Evolutionary conservation across 2,888 invertebrate species (phyloP), one percentile per base, ranked within the genome.

Genomic region (Zygothrica quintamaculata): DNA sequence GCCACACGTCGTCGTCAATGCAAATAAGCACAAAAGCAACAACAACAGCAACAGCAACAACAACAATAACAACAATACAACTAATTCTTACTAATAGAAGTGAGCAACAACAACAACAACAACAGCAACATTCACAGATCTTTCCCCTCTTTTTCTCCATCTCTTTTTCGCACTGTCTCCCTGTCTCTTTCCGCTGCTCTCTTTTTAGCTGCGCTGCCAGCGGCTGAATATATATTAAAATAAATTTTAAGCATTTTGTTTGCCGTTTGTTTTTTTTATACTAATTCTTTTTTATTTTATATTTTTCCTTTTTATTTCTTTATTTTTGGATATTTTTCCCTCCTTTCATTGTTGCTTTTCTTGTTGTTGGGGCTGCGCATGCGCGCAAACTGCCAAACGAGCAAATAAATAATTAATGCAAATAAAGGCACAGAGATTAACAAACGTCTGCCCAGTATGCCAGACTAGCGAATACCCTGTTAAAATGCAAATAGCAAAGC

Each of bases 391-490:
- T 62, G 76, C 71, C 81, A 84, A 87, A 88, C 77, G 82, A 81
- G 71, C 79, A 84, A 55, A 81, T 84, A 79, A 84, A 87, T 87
- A 82, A 88, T 84, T 82, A 84, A 88, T 85, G 79, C 81, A 81
- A 84, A 74, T 70, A 79, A 82, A 84, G 60, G 66, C 47, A 58
- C 61, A 62, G 66, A 59, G 70, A 65, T 66, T 44, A 51, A 52
- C 11, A 47, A 39, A 31, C 31, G 29, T 31, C 26, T 5, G 25
- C 3, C 22, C 18, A n/a, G n/a, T n/a, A n/a, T 46, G 26, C 29
- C 1, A 47, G 47, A 64, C 51, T 4, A 0, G 1, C 1, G 9
- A 4, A 68, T 71, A 51, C 55, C 29, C 74, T 68, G 13, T 48
- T 64, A 22, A 26, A n/a, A n/a, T n/a, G n/a, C n/a, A n/a, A n/a